These are phyloP conservation scores for Anthopleura sola DNA, from an alignment of 64 coral and sea anemone species.

Conservation along the genomic window DNA sequence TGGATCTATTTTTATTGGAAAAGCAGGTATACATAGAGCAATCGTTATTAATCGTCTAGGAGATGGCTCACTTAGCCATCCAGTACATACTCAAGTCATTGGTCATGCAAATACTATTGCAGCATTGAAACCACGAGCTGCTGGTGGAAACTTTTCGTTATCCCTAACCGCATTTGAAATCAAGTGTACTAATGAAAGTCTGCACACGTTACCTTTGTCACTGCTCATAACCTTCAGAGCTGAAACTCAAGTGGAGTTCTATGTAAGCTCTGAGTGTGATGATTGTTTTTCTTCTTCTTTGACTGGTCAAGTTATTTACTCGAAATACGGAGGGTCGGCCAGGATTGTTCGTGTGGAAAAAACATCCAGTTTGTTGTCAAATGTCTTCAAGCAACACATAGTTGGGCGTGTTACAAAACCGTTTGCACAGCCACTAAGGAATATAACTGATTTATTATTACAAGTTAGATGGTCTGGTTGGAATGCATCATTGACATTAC, in stretches of 20 bases:
- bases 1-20: conserved; percentile 64
- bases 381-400: conserved; percentile 29
- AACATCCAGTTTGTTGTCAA: conserved; percentile 11
- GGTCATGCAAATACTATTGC: conserved; percentile 28
- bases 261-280: conserved; percentile 38
- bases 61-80: conserved; percentile 1
- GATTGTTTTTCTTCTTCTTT: conserved; percentile 61
- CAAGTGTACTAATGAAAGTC: conserved; percentile 7
- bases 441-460: conserved; percentile 27
- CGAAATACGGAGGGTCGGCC: conserved; percentile 65
- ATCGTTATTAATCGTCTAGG: not conserved
- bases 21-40: conserved; percentile 46
- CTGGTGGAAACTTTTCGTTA: not conserved
- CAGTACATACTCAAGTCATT: conserved; percentile 12
- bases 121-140: conserved; percentile 11
- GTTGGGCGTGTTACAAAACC: conserved; percentile 32
- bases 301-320: conserved; percentile 68
- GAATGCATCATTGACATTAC: conserved; percentile 39
- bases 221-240: conserved; percentile 52
- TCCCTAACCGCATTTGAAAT: not conserved
- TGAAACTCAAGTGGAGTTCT: conserved; percentile 63
- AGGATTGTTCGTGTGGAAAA: conserved; percentile 47
- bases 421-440: conserved; percentile 31
- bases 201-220: conserved; percentile 21
- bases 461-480: conserved; percentile 54